These are phyloP conservation scores for Lampris megalopsis DNA, from an alignment of 2,113 vertebrate species.

Conservation along the genomic window DNA sequence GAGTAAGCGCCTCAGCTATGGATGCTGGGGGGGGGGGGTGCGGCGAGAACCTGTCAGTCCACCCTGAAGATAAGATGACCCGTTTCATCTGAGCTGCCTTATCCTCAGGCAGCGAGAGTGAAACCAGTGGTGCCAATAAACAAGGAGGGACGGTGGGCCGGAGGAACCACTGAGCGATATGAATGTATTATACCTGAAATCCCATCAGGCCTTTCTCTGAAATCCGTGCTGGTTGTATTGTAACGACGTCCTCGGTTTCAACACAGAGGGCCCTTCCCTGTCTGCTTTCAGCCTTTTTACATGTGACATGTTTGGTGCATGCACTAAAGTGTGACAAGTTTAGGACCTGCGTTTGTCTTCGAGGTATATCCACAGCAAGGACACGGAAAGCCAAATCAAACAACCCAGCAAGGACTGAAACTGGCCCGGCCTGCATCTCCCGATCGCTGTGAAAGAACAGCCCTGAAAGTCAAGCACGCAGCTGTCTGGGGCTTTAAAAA, in stretches of 20 bases:
- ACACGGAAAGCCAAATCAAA: not conserved
- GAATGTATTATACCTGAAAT: not conserved
- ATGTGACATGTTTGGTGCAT: not conserved
- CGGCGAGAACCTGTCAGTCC: slow-evolving; percentile 24
- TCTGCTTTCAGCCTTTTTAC: not conserved
- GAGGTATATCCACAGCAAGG: not conserved
- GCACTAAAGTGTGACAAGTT: too few relatives aligned
- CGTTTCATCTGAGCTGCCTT: slow-evolving; percentile 12
- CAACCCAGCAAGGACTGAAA: not conserved
- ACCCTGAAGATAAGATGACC: slow-evolving; percentile 8
- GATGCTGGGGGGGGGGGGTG: slow-evolving; percentile 1
- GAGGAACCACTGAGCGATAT: not conserved
- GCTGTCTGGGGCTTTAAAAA: slow-evolving; percentile 42
- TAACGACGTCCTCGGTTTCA: slow-evolving; percentile 1
- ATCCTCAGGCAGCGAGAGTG: slow-evolving; percentile 42
- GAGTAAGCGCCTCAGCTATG: slow-evolving; percentile 1
- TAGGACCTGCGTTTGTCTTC: not conserved
- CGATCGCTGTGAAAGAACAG: not conserved
- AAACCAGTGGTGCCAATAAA: slow-evolving; percentile 39
- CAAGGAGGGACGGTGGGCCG: not conserved
- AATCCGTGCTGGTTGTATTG: not conserved
- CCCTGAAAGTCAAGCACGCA: slow-evolving; percentile 12
- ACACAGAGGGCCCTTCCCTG: not conserved
- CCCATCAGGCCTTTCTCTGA: slow-evolving; percentile 12
- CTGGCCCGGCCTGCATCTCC: slow-evolving; percentile 13